Conservation (phyloP, 2,888 invertebrate genomes). For the Acanthosepion esculentum region DNA sequence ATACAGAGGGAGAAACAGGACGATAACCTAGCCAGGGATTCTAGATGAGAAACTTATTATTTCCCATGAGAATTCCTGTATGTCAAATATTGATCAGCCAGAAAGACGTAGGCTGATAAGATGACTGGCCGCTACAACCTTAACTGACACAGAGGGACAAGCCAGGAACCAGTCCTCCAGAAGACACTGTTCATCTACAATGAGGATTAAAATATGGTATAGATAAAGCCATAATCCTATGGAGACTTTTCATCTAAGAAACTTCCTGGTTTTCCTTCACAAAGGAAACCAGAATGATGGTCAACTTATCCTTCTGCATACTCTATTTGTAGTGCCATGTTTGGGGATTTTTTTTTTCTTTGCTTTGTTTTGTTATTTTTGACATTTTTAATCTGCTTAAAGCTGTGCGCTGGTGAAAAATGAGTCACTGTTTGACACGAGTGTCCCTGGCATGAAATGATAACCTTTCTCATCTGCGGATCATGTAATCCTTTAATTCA, state of each 20-base stretch:
- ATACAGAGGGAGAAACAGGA: background rate
- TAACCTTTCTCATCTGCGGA: background rate
- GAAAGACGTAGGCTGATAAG: conserved; percentile 8
- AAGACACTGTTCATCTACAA: background rate
- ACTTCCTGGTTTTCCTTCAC: background rate
- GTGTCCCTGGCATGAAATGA: background rate
- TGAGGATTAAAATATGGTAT: background rate
- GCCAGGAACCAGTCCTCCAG: background rate
- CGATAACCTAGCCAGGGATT: background rate
- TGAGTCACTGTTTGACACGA: background rate
- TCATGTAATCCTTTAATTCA: conserved; percentile 33
- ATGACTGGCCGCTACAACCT: background rate
- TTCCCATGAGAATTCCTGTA: conserved; percentile 33
- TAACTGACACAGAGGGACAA: conserved; percentile 33
- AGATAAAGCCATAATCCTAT: conserved; percentile 6
- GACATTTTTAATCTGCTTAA: conserved; percentile 20
- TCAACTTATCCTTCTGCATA: background rate
- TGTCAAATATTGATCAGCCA: background rate
- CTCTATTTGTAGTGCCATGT: background rate
- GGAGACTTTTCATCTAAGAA: background rate
- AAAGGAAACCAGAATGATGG: background rate
- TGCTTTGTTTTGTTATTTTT: background rate
- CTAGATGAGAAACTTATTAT: conserved; percentile 12
- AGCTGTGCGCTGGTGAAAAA: background rate
- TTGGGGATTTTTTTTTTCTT: background rate